Evolutionary conservation across 1,140 invertebrate species (phyloP).

Genomic region (Drosophila persimilis): DNA sequence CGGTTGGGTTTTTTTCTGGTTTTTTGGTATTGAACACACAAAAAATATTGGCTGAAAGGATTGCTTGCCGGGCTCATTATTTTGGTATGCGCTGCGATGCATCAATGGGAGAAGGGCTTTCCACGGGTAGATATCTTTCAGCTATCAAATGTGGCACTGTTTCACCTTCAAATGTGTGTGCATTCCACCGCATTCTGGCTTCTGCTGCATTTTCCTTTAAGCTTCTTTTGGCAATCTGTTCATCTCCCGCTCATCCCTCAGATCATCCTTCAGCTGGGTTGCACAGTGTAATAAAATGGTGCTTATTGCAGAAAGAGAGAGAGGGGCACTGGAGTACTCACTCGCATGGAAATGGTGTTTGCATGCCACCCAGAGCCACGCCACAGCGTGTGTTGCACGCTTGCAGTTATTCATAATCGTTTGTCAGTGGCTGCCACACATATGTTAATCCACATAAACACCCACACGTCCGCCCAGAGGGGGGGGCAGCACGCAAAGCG

Average conservation of each 20-base stretch:
- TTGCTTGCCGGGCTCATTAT: no score
- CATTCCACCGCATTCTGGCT: no score
- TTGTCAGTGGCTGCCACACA: conserved; percentile 50
- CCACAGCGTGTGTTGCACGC: conserved; percentile 1
- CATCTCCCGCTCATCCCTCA: neutral
- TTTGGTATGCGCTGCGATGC: no score
- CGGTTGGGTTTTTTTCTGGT: no score
- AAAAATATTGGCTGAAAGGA: no score
- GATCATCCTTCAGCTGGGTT: conserved; percentile 16
- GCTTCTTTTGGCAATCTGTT: conserved; percentile 9
- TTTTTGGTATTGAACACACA: no score
- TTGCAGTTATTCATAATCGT: conserved; percentile 74
- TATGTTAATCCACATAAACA: conserved; percentile 15
- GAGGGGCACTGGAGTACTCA: conserved; percentile 8
- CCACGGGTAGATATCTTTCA: no score
- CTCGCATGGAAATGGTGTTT: conserved; percentile 20
- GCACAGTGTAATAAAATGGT: conserved; percentile 61
- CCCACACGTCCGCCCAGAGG: neutral
- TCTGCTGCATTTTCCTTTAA: neutral
- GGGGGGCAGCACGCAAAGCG: conserved; percentile 40
- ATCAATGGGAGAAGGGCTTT: no score
- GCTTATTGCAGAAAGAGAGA: conserved; percentile 54
- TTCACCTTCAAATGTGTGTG: no score
- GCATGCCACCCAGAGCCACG: conserved; percentile 16
- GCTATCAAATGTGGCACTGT: no score